Conservation (phyloP, 2,797 vertebrate species). For the Furcifer pardalis region DNA sequence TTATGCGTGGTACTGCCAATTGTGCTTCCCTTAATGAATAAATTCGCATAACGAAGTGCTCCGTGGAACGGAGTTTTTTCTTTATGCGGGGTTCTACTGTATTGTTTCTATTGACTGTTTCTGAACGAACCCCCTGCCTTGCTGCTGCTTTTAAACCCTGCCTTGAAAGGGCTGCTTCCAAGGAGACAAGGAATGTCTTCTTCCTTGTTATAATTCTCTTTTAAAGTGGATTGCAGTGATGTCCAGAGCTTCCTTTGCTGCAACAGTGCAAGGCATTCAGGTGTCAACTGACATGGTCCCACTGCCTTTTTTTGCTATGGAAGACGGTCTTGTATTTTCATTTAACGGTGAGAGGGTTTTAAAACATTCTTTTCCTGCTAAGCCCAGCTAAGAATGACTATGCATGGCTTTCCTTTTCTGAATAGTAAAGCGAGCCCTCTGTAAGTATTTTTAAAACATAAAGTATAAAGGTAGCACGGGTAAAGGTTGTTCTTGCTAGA, state of each 20-base stretch:
- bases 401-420: background rate
- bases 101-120: no score
- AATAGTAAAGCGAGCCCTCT: background rate
- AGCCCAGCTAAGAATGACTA: background rate
- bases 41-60: no score
- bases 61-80: no score
- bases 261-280: background rate
- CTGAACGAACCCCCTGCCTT: no score
- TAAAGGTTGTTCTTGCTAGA: no score
- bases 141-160: background rate
- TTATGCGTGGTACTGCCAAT: no score
- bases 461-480: no score
- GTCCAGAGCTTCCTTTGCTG: background rate
- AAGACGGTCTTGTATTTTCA: background rate
- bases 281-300: background rate
- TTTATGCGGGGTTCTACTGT: no score
- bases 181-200: background rate
- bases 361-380: background rate
- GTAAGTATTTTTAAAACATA: background rate
- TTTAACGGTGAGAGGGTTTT: background rate
- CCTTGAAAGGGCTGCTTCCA: background rate
- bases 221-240: background rate
- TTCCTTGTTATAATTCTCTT: background rate
- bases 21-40: no score
- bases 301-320: background rate